Evolutionary conservation across 2,797 vertebrate species (phyloP), one percentile per base, ranked within the genome.

Genomic region (Phoxinus dragarum): DNA sequence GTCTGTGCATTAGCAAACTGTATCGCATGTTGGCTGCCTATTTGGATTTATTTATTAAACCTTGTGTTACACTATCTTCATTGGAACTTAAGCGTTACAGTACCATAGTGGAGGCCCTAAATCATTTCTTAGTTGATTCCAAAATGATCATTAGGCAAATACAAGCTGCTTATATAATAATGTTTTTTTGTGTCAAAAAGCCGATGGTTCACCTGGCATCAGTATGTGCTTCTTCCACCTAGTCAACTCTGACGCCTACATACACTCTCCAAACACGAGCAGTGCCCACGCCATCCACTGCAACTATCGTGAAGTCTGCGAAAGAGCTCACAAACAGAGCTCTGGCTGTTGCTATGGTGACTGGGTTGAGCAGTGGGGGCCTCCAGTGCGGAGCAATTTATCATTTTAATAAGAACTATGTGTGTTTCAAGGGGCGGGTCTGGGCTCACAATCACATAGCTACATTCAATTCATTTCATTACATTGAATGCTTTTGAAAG

Each of bases 271-370:
- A 36, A 79, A 52, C 81, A 66, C 31, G 11, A 59, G 56, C 38
- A 44, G 71, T 80, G 56, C 82, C 90, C 74, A 78, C 86, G 67
- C 42, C 10, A 85, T 83, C 23, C 52, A 17, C 59, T 64, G 61
- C 54, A 78, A 49, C 78, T 40, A 73, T 75, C 23, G 4, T 54
- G 31, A 73, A 75, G 68, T 79, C 73, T 49, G 40, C 80, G 61
- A 64, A 84, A 77, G 89, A 49, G 47, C 47, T 49, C 90, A 84
- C 87, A 17, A 90, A 88, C 69, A 72, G 86, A 88, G 88, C 87
- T 87, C 84, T 72, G 56, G 71, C 78, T 88, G 93, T 95, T 93
- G 87, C 93, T 91, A 94, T 94, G 91, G 91, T 80, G 90, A 93
- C 92, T 72, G 81, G 68, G 86, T 84, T 83, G 81, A 85, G 84